These are phyloP conservation scores for Ostrea denselamellosa DNA, from an alignment of 1,140 invertebrate species.

Conservation along the genomic window DNA sequence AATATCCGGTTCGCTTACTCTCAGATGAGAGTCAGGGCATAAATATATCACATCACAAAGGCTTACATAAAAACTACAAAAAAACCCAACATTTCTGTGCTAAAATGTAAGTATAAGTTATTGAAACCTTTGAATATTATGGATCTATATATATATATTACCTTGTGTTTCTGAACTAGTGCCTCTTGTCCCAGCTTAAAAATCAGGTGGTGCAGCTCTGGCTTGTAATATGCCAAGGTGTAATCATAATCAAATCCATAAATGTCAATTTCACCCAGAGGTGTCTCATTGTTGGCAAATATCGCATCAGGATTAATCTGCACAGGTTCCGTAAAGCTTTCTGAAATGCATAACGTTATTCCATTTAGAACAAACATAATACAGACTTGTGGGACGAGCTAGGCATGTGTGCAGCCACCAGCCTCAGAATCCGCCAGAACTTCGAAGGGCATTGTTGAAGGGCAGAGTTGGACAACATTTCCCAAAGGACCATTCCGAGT, in stretches of 20 bases:
- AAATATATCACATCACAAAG: background rate
- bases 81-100: too few relatives aligned
- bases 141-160: conserved; percentile 75
- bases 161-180: conserved; percentile 93
- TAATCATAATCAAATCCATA: conserved; percentile 99
- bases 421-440: too few relatives aligned
- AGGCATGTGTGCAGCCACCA: too few relatives aligned
- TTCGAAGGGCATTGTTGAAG: too few relatives aligned
- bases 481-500: too few relatives aligned
- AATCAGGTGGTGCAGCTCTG: conserved; percentile 92
- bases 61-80: background rate
- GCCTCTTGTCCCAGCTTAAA: conserved; percentile 94
- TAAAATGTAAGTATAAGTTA: too few relatives aligned
- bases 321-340: conserved; percentile 26
- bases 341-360: conserved; percentile 31
- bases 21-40: background rate
- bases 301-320: conserved; percentile 82
- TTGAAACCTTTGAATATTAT: too few relatives aligned
- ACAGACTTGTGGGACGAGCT: too few relatives aligned
- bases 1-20: background rate
- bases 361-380: too few relatives aligned
- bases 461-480: too few relatives aligned
- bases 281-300: conserved; percentile 98
- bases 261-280: conserved; percentile 93
- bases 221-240: conserved; percentile 96